These are phyloP conservation scores for Antigone vipio DNA, from an alignment of 2,113 vertebrate species.

Conservation along the genomic window DNA sequence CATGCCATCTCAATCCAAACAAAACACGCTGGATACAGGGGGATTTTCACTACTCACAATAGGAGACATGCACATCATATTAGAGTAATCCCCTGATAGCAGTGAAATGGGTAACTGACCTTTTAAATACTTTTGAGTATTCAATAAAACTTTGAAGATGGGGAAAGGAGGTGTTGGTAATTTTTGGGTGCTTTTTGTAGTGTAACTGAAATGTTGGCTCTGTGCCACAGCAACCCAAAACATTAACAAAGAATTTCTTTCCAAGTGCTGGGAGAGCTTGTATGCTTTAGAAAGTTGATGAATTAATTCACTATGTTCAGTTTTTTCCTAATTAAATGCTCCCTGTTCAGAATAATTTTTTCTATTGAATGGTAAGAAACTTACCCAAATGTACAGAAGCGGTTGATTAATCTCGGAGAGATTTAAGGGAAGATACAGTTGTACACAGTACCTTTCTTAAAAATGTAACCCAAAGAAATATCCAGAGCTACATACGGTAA, in stretches of 20 bases:
- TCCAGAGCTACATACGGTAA: neutral
- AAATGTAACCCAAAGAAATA: neutral
- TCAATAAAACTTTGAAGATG: constrained; percentile 76
- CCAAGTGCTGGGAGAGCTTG: neutral
- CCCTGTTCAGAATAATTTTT: neutral
- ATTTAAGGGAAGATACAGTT: neutral
- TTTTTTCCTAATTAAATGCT: neutral
- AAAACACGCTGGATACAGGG: constrained; percentile 86
- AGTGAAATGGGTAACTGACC: constrained; percentile 69
- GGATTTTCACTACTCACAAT: constrained; percentile 81
- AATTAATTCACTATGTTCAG: neutral
- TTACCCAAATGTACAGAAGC: neutral
- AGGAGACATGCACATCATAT: constrained; percentile 81
- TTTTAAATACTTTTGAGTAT: constrained; percentile 74
- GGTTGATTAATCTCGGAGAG: neutral
- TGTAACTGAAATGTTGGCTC: constrained; percentile 41
- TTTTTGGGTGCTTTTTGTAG: constrained; percentile 67
- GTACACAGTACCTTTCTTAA: neutral
- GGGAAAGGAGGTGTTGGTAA: constrained; percentile 20
- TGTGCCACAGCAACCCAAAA: neutral
- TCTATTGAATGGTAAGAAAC: neutral
- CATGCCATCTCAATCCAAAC: constrained; percentile 98
- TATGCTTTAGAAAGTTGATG: neutral
- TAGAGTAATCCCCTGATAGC: constrained; percentile 75
- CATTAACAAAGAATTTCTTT: constrained; percentile 24